These are phyloP conservation scores for Gymnorhina tibicen DNA, from an alignment of 2,113 vertebrate genomes.

Conservation along the genomic window DNA sequence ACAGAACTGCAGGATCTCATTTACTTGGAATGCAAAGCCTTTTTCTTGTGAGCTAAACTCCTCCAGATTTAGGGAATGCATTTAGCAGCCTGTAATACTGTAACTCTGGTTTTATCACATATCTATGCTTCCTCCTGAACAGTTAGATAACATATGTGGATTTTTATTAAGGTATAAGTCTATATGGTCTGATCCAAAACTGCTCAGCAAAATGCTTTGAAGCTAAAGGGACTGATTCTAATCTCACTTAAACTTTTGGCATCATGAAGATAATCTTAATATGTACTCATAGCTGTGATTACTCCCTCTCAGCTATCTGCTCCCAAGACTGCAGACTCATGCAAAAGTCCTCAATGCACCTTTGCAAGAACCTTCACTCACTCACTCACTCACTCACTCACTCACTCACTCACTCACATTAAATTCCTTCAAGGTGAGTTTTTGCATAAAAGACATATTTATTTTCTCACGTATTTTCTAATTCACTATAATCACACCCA, in stretches of 20 bases:
- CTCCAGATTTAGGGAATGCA: constrained; percentile 1
- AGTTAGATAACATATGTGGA: neutral
- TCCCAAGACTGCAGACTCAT: neutral
- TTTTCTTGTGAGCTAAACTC: neutral
- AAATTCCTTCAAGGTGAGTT: neutral
- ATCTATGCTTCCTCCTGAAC: neutral
- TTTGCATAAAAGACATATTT: neutral
- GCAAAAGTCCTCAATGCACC: neutral
- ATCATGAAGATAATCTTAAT: neutral
- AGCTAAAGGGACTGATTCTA: neutral
- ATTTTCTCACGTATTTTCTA: neutral
- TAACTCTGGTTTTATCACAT: constrained; percentile 18
- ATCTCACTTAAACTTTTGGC: neutral
- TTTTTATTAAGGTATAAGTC: neutral
- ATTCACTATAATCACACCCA: neutral
- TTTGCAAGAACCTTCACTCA: neutral
- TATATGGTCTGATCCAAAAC: neutral
- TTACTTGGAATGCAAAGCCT: constrained; percentile 36
- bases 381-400: neutral
- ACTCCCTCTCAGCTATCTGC: neutral
- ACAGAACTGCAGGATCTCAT: constrained; percentile 15
- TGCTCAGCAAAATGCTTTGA: neutral
- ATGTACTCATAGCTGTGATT: neutral
- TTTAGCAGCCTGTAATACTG: neutral
- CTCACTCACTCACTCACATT: neutral